phyloP scores from a whole-genome alignment of 2,888 invertebrate genomes.

The Trachelus stipa region DNA sequence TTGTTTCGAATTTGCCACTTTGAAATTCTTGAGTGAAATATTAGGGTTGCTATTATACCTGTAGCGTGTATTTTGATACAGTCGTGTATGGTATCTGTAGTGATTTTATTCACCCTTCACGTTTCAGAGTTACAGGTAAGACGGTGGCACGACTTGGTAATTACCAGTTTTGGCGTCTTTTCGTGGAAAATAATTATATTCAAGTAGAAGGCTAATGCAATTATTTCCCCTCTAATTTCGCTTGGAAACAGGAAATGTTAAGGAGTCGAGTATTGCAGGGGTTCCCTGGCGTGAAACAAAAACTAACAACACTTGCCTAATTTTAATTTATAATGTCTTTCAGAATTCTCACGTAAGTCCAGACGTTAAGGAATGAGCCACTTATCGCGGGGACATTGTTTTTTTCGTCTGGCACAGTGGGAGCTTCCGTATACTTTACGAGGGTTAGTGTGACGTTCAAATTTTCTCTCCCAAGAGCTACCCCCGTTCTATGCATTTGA shows the following conservation, averaged over 20 bases:
- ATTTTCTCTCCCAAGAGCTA: not conserved
- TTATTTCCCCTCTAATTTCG: not conserved
- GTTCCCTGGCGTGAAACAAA: slow-evolving; percentile 8
- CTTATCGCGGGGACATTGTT: not conserved
- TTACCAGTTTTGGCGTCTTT: not conserved
- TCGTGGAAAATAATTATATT: not conserved
- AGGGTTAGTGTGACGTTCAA: not conserved
- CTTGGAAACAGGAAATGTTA: not conserved
- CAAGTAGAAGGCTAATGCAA: not conserved
- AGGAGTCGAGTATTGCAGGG: not conserved
- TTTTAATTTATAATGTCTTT: slow-evolving; percentile 18
- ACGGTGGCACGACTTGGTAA: not conserved
- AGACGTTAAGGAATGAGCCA: not conserved
- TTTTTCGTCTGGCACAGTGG: not conserved
- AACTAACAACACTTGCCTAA: slow-evolving; percentile 13
- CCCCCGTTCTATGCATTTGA: not conserved
- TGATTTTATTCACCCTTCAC: not conserved
- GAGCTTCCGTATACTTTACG: not conserved
- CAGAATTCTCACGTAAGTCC: not conserved
- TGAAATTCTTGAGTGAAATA: not conserved
- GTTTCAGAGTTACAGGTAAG: not conserved
- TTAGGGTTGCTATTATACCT: not conserved
- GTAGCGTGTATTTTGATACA: not conserved
- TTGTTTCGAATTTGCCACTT: not conserved
- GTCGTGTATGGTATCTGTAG: not conserved